Percentiles rank a stretch among this genome's conserved stretches.
phyloP scores from a whole-genome alignment of 2,113 vertebrate genomes.

The Chaetodon auriga region DNA sequence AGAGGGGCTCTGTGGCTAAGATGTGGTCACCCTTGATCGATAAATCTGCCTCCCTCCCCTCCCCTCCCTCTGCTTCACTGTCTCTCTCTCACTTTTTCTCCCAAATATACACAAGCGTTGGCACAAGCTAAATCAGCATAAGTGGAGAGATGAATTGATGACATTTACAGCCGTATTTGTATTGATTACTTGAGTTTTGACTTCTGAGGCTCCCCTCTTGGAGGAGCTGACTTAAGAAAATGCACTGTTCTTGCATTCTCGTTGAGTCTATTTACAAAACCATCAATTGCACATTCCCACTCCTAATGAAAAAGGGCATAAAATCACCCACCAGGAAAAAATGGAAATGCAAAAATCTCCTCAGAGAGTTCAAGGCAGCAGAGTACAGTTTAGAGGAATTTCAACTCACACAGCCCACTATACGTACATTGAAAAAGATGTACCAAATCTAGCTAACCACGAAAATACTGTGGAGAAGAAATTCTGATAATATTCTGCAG shows the following conservation, averaged over 20 bases:
- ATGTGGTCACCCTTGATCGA: conserved; percentile 85
- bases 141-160: conserved; percentile 81
- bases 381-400: conserved; percentile 48
- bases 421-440: conserved; percentile 45
- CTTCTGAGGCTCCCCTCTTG: conserved; percentile 54
- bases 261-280: conserved; percentile 63
- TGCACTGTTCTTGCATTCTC: conserved; percentile 43
- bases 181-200: conserved; percentile 75
- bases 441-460: conserved; percentile 39
- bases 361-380: conserved; percentile 19
- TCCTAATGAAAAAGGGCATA: conserved; percentile 60
- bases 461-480: conserved; percentile 57
- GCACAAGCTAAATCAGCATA: conserved; percentile 78
- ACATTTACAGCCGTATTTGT: conserved; percentile 77
- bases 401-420: conserved; percentile 28
- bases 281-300: conserved; percentile 50
- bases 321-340: conserved; percentile 35
- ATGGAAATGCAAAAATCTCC: conserved; percentile 23
- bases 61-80: conserved; percentile 38
- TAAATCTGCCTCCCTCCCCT: conserved; percentile 74
- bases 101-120: conserved; percentile 60
- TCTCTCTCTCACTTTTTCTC: conserved; percentile 44
- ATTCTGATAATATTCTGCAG: conserved; percentile 75
- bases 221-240: conserved; percentile 64
- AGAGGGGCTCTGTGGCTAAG: conserved; percentile 81